Conservation (phyloP, 2,888 invertebrate species). For the Rotaria magnacalcarata region DNA sequence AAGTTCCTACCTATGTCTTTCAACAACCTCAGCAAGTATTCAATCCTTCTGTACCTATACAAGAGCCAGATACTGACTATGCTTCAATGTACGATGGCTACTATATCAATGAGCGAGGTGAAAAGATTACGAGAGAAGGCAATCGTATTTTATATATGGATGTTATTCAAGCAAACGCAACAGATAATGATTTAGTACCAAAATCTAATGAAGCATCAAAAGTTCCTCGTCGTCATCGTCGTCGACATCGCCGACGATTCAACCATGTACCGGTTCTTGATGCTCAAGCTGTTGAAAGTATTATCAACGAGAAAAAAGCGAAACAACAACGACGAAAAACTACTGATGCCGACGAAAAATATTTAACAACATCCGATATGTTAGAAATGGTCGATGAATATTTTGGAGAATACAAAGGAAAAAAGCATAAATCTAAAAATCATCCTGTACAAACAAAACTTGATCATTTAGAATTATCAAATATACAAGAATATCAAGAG, state of each 20-base stretch:
- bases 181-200: neutral
- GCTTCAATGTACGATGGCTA: neutral
- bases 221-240: neutral
- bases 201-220: neutral
- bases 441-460: neutral
- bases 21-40: neutral
- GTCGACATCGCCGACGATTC: neutral
- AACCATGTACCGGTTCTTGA: neutral
- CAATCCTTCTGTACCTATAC: neutral
- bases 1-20: neutral
- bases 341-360: too few relatives aligned
- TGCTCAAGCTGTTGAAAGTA: neutral
- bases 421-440: neutral
- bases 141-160: conserved; percentile 29
- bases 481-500: neutral
- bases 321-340: neutral
- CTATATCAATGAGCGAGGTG: neutral
- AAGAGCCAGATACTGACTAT: neutral
- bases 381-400: neutral
- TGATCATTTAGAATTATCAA: neutral
- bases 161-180: neutral
- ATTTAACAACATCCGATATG: neutral
- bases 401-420: conserved; percentile 8
- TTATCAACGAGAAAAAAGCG: neutral
- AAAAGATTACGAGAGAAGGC: neutral